phyloP scores from a whole-genome alignment of 1,140 invertebrate genomes.

The Tachypleus tridentatus region DNA sequence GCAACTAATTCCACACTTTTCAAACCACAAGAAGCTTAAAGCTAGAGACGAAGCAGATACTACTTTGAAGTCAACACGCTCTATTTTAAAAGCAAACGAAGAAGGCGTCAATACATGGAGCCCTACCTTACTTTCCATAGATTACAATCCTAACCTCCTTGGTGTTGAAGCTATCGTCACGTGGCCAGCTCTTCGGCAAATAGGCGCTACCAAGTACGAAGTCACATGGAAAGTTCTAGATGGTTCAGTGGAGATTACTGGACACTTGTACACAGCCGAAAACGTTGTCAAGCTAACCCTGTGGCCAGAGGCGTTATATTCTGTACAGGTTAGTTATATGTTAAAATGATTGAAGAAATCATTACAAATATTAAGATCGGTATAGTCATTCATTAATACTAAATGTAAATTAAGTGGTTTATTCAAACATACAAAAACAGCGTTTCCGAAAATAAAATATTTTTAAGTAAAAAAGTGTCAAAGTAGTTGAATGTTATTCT shows the following conservation, averaged over 20 bases:
- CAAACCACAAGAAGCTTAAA: no score
- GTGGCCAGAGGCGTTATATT: conserved; percentile 65
- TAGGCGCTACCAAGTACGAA: conserved; percentile 45
- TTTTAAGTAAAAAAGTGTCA: no score
- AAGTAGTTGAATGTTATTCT: no score
- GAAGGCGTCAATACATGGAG: conserved; percentile 7
- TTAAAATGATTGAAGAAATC: no score
- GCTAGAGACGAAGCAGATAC: no score
- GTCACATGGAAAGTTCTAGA: conserved; percentile 72
- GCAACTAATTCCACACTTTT: no score
- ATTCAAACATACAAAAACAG: no score
- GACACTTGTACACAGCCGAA: conserved; percentile 65
- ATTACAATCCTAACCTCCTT: neutral
- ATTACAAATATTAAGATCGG: no score
- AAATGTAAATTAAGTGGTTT: no score
- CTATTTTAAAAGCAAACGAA: neutral
- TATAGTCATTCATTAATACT: no score
- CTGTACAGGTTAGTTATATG: conserved; percentile 49
- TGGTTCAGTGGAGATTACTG: conserved; percentile 52
- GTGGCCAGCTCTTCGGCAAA: conserved; percentile 21
- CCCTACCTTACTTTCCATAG: conserved; percentile 11
- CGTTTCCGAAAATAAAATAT: no score
- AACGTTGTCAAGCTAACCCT: conserved; percentile 59
- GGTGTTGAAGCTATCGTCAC: conserved; percentile 23
- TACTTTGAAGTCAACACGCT: neutral